Evolutionary conservation across 1,140 invertebrate genomes (phyloP).

Genomic region (Anagrus nilaparvatae): DNA sequence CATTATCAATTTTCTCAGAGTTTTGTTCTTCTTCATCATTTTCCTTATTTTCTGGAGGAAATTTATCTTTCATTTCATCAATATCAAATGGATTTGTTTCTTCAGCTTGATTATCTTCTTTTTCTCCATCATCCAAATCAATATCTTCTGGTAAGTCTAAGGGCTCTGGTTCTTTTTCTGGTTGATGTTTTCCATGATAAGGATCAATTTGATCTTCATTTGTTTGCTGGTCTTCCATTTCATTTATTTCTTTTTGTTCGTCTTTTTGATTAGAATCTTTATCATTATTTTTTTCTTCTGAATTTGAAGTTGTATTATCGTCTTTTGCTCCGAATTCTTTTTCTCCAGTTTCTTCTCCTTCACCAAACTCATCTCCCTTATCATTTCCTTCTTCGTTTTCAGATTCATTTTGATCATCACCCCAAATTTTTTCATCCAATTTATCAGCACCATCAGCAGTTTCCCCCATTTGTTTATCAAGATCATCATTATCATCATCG

Average conservation of each 20-base stretch:
- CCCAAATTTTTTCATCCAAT: conserved; percentile 79
- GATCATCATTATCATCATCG: conserved; percentile 57
- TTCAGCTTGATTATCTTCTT: conserved; percentile 44
- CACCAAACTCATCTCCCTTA: conserved; percentile 49
- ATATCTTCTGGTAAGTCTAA: conserved; percentile 81
- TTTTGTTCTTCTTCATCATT: conserved; percentile 23
- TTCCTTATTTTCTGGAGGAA: conserved; percentile 7
- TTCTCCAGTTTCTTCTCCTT: conserved; percentile 47
- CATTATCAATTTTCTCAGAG: conserved; percentile 20
- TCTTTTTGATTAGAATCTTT: conserved; percentile 40
- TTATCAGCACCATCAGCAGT: conserved; percentile 73
- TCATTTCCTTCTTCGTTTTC: conserved; percentile 52
- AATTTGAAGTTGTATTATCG: conserved; percentile 43
- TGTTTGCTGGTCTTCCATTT: conserved; percentile 65
- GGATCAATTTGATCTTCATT: conserved; percentile 81
- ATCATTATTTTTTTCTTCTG: conserved; percentile 32
- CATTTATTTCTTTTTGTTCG: conserved; percentile 59
- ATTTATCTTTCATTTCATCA: conserved; percentile 55
- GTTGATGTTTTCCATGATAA: conserved; percentile 68
- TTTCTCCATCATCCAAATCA: conserved; percentile 53
- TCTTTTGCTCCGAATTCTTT: conserved; percentile 50
- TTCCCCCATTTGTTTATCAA: conserved; percentile 94
- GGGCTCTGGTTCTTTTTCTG: conserved; percentile 67
- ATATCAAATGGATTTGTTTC: conserved; percentile 77
- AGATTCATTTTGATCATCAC: conserved; percentile 62